Conservation (phyloP, 2,888 invertebrate genomes). For the Cylloceria caligata region DNA sequence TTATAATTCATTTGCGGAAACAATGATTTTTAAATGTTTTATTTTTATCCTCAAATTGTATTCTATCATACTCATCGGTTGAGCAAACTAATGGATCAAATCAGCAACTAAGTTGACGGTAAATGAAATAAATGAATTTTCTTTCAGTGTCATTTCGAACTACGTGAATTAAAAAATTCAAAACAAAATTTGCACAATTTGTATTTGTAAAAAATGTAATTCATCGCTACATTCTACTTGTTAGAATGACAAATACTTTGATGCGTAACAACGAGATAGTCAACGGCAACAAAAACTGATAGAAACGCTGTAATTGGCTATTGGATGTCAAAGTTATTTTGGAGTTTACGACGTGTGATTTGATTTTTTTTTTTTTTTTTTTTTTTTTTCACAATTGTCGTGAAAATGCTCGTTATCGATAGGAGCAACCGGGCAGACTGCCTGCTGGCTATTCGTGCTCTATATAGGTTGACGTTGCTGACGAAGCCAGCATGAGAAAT, state of each 20-base stretch:
- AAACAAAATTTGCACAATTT: too few relatives aligned
- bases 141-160: too few relatives aligned
- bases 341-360: slow-evolving; percentile 19
- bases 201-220: too few relatives aligned
- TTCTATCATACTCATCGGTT: too few relatives aligned
- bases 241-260: background rate
- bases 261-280: background rate
- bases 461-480: slow-evolving; percentile 9
- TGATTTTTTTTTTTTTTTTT: slow-evolving; percentile 10
- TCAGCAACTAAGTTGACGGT: too few relatives aligned
- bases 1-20: too few relatives aligned
- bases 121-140: too few relatives aligned
- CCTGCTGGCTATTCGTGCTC: slow-evolving; percentile 18
- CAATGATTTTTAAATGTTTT: too few relatives aligned
- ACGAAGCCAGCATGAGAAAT: slow-evolving; percentile 56
- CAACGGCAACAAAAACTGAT: background rate
- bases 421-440: slow-evolving; percentile 24
- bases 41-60: too few relatives aligned
- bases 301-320: slow-evolving; percentile 16
- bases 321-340: slow-evolving; percentile 17
- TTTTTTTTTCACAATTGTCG: slow-evolving; percentile 10
- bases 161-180: too few relatives aligned
- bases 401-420: slow-evolving; percentile 59
- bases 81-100: too few relatives aligned
- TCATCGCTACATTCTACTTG: too few relatives aligned